Conservation (phyloP, 1,140 invertebrate genomes). For the Philaenus spumarius region DNA sequence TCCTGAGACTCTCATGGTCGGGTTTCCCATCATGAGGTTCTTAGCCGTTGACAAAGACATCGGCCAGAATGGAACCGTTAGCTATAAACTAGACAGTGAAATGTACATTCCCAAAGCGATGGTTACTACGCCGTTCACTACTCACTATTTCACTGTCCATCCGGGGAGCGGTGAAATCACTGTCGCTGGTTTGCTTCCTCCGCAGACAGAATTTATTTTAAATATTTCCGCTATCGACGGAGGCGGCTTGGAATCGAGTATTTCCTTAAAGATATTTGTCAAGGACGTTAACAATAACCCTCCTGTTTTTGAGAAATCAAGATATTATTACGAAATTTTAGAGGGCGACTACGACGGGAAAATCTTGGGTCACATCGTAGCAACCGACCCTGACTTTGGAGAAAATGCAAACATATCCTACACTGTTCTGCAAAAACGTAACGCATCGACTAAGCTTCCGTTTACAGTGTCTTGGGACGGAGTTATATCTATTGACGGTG, state of each 20-base stretch:
- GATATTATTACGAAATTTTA: constrained; percentile 74
- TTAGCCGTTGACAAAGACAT: constrained; percentile 76
- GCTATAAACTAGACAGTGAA: constrained; percentile 65
- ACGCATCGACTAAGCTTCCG: constrained; percentile 49
- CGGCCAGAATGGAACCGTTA: constrained; percentile 63
- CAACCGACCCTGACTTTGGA: constrained; percentile 67
- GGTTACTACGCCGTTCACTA: constrained; percentile 33
- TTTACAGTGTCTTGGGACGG: constrained; percentile 66
- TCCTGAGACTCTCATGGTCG: constrained; percentile 68
- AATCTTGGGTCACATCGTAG: constrained; percentile 65
- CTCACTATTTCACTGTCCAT: constrained; percentile 65
- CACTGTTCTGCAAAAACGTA: constrained; percentile 49
- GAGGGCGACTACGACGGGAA: constrained; percentile 67
- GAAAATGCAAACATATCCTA: constrained; percentile 70
- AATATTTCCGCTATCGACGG: constrained; percentile 70
- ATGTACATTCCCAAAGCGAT: constrained; percentile 47
- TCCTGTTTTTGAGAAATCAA: constrained; percentile 70
- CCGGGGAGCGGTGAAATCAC: constrained; percentile 64
- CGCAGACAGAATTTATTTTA: constrained; percentile 69
- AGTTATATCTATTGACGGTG: constrained; percentile 67
- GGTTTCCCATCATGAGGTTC: constrained; percentile 66
- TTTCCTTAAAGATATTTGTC: constrained; percentile 59
- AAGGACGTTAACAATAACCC: constrained; percentile 82
- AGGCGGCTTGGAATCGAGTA: constrained; percentile 59
- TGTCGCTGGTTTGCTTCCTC: constrained; percentile 62